Evolutionary conservation across 1,140 invertebrate genomes (phyloP).

Genomic region (Diabrotica undecimpunctata): DNA sequence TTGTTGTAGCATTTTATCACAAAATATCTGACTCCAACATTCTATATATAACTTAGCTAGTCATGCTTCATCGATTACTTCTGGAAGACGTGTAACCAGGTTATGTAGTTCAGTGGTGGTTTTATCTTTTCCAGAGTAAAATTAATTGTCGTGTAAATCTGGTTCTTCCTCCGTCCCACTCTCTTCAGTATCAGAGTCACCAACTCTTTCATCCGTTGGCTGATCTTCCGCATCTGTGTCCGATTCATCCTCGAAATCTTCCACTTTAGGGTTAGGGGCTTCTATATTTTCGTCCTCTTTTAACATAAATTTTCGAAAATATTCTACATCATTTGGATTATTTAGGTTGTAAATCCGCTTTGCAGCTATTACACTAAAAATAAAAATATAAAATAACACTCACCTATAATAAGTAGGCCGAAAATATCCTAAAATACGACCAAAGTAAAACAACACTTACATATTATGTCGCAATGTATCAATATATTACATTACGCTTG

Average conservation of each 20-base stretch:
- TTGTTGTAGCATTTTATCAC: not conserved
- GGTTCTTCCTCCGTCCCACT: not conserved
- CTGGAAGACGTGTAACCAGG: not conserved
- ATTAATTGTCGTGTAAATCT: not conserved
- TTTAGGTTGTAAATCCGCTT: no score
- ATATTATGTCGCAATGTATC: not conserved
- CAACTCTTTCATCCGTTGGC: no score
- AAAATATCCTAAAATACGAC: not conserved
- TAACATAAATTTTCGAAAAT: not conserved
- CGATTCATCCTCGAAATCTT: not conserved
- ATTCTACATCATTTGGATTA: not conserved
- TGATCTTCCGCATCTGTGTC: no score
- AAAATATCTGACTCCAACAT: not conserved
- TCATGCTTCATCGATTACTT: not conserved
- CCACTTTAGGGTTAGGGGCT: not conserved
- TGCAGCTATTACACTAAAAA: no score
- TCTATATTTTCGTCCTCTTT: not conserved
- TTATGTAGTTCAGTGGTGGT: not conserved
- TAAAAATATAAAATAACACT: no score
- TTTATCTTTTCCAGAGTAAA: not conserved
- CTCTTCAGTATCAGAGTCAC: not conserved
- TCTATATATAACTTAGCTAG: not conserved
- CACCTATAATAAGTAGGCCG: no score
- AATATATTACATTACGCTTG: not conserved
- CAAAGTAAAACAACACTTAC: not conserved